These are phyloP conservation scores for Bathynomus jamesi DNA, from an alignment of 1,140 invertebrate genomes.

Conservation along the genomic window DNA sequence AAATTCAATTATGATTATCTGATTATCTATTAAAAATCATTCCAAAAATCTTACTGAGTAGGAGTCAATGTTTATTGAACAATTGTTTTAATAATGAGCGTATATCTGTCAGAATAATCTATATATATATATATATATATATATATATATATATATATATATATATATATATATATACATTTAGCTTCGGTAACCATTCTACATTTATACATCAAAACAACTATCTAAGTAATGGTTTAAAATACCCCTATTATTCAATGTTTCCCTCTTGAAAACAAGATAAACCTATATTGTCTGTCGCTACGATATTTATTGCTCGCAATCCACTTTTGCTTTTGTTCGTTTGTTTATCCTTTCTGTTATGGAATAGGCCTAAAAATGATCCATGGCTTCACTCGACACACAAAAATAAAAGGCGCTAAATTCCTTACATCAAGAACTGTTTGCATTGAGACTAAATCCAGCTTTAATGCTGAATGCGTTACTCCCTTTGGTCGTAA, in stretches of 20 bases:
- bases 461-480: background rate
- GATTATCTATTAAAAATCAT: too few relatives aligned
- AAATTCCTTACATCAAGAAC: background rate
- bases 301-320: background rate
- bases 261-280: background rate
- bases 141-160: background rate
- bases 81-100: too few relatives aligned
- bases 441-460: constrained; percentile 1
- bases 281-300: background rate
- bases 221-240: background rate
- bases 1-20: too few relatives aligned
- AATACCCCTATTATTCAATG: background rate
- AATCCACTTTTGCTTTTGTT: background rate
- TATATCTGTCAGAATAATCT: background rate
- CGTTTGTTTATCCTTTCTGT: background rate
- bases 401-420: background rate
- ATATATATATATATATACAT: constrained; percentile 1
- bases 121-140: background rate
- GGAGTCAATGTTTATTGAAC: too few relatives aligned
- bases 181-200: background rate
- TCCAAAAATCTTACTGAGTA: too few relatives aligned
- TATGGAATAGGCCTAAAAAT: background rate
- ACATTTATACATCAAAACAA: background rate
- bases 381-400: background rate
- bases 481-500: background rate